Percentiles rank a stretch among this genome's conserved stretches.
Evolutionary conservation across 2,797 vertebrate species (phyloP).

Genomic region (Thamnophis elegans): DNA sequence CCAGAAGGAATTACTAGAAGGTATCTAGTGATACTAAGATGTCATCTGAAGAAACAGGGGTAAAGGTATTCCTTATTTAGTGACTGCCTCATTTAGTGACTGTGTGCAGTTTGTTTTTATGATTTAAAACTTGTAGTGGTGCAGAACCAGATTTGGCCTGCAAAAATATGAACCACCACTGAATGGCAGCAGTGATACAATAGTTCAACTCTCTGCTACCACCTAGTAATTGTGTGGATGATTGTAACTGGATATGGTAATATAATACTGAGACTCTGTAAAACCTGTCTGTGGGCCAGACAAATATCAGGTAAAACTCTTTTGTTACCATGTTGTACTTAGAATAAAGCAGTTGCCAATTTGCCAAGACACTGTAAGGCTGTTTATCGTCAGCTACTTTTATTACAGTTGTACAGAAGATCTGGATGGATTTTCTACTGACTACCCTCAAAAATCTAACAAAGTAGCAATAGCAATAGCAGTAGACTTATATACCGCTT

Average conservation of each 20-base stretch:
- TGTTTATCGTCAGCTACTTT: not conserved
- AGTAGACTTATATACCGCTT: too few relatives aligned
- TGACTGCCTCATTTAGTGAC: not conserved
- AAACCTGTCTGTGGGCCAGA: not conserved
- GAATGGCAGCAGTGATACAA: not conserved
- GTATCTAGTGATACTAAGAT: not conserved
- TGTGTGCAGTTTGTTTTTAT: not conserved
- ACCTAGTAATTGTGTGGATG: not conserved
- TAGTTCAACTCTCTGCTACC: not conserved
- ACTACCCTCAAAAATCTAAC: not conserved
- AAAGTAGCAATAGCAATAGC: too few relatives aligned
- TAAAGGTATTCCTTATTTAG: not conserved
- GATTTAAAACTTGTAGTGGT: not conserved
- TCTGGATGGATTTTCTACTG: not conserved
- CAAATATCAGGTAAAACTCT: not conserved
- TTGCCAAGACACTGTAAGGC: too few relatives aligned
- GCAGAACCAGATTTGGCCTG: not conserved
- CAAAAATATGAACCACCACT: not conserved
- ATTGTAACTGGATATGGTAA: not conserved
- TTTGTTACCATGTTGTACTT: not conserved
- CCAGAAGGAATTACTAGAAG: not conserved
- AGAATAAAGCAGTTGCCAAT: not conserved
- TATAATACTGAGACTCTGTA: not conserved
- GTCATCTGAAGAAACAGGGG: not conserved
- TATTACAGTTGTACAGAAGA: not conserved